phyloP scores from a whole-genome alignment of 2,113 vertebrate species.

The Oxygymnocypris stewartii region DNA sequence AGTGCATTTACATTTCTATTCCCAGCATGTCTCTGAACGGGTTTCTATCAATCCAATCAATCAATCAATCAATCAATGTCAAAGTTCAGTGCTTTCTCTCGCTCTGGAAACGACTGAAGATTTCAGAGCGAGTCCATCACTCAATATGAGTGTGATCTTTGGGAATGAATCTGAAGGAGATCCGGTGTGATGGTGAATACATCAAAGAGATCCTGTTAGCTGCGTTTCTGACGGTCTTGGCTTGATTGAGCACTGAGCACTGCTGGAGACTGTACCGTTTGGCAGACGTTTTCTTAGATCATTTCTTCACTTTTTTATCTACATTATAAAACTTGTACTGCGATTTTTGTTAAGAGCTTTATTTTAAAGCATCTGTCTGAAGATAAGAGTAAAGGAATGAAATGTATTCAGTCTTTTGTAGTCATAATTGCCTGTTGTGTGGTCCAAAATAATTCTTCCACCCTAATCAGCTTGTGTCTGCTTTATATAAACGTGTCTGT shows the following conservation, averaged over 20 bases:
- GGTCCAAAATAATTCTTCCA: background rate
- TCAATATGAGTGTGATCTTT: background rate
- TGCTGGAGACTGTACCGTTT: background rate
- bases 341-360: background rate
- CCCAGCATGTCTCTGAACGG: constrained; percentile 22
- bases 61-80: constrained; percentile 40
- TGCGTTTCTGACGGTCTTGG: background rate
- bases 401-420: background rate
- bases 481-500: background rate
- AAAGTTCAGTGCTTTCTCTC: constrained; percentile 20
- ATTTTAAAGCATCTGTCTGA: background rate
- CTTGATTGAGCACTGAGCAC: background rate
- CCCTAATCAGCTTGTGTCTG: background rate
- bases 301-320: background rate
- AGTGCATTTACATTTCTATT: constrained; percentile 31
- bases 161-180: background rate
- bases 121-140: constrained; percentile 8
- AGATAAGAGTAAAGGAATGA: background rate
- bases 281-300: background rate
- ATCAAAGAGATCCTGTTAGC: constrained; percentile 26
- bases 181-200: background rate
- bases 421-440: background rate
- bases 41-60: constrained; percentile 35
- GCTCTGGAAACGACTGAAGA: constrained; percentile 49
- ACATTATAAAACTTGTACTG: background rate